A percentile compares a stretch with the other conserved stretches of the same genome.
Evolutionary conservation across 1,140 invertebrate species (phyloP).

Genomic region (Spodoptera frugiperda): DNA sequence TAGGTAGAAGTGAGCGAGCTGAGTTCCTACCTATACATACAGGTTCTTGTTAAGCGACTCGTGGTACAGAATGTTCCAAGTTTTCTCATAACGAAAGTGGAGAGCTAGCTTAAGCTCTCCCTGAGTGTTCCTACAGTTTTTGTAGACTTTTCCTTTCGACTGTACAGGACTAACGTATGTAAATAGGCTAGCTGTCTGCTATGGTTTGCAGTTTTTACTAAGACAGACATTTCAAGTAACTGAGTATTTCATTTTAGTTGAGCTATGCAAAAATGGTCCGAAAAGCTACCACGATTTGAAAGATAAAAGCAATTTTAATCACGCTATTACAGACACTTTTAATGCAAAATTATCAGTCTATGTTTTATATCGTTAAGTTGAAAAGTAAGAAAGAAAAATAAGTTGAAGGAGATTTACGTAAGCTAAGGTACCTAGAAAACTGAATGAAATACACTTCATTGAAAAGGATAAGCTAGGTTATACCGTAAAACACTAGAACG

Average conservation of each 20-base stretch:
- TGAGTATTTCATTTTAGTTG: background rate
- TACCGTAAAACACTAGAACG: slow-evolving; percentile 13
- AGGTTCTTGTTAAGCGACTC: slow-evolving; percentile 27
- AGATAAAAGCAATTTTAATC: too few relatives aligned
- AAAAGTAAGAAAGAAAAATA: too few relatives aligned
- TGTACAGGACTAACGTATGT: slow-evolving; percentile 32
- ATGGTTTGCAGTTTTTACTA: background rate
- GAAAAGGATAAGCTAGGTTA: background rate
- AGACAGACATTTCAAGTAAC: background rate
- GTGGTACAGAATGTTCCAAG: slow-evolving; percentile 53
- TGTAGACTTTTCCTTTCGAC: slow-evolving; percentile 50
- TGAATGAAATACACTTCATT: background rate
- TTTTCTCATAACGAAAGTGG: slow-evolving; percentile 66
- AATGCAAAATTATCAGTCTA: background rate
- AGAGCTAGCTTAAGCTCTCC: slow-evolving; percentile 24
- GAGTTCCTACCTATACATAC: background rate
- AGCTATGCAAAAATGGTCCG: too few relatives aligned
- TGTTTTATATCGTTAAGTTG: too few relatives aligned
- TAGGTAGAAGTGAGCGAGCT: background rate
- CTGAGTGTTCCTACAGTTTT: slow-evolving; percentile 49
- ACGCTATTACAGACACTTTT: background rate
- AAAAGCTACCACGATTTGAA: too few relatives aligned
- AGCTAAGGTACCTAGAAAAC: background rate
- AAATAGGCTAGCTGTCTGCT: slow-evolving; percentile 16
- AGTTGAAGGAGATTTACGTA: too few relatives aligned